A percentile compares a stretch with the other conserved stretches of the same genome.
phyloP scores from a whole-genome alignment of 2,797 vertebrate species.

The Orestias chungarensis region DNA sequence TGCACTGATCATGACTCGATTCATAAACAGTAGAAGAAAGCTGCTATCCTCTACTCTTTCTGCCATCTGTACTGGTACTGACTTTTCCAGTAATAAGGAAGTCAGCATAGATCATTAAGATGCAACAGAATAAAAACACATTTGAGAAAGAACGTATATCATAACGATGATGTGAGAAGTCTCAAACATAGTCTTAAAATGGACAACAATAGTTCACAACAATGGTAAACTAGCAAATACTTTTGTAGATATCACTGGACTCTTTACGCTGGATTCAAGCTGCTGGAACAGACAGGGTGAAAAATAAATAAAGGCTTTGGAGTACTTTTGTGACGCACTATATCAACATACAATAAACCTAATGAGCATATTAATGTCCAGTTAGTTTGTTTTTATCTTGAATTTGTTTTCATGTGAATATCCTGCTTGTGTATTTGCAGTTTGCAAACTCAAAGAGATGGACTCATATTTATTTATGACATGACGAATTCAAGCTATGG shows the following conservation, averaged over 20 bases:
- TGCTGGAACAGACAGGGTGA: no score
- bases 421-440: conserved; percentile 59
- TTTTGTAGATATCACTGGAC: no score
- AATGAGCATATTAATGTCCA: no score
- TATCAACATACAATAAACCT: not conserved
- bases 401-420: not conserved
- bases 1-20: not conserved
- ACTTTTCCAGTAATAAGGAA: not conserved
- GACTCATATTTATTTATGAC: conserved; percentile 89
- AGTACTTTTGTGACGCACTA: not conserved
- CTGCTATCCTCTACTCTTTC: not conserved
- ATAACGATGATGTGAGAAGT: not conserved
- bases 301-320: no score
- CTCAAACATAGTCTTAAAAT: no score
- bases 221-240: no score
- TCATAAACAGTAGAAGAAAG: not conserved
- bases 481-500: conserved; percentile 87
- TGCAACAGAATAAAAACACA: not conserved
- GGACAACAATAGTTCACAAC: no score
- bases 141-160: not conserved
- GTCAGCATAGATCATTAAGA: not conserved
- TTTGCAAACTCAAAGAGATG: conserved; percentile 85
- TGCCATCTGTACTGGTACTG: not conserved
- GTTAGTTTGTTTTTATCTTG: no score
- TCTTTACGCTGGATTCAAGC: no score